phyloP scores from a whole-genome alignment of 1,140 invertebrate species.

The Dreissena polymorpha region DNA sequence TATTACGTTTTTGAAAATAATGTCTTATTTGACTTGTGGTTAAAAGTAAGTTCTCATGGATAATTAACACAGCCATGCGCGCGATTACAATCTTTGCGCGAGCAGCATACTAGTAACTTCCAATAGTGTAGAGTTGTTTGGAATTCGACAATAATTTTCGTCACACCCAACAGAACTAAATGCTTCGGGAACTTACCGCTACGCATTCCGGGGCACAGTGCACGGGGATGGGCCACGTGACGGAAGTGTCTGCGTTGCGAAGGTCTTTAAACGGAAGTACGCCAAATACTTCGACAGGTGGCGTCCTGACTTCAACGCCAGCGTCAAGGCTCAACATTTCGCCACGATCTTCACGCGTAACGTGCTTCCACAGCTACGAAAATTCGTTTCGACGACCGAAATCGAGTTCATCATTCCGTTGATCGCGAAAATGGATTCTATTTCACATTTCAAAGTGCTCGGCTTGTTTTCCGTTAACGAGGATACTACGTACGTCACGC shows the following conservation, averaged over 20 bases:
- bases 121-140: too few relatives aligned
- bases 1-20: too few relatives aligned
- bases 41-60: too few relatives aligned
- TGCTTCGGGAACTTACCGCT: conserved; percentile 1
- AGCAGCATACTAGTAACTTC: too few relatives aligned
- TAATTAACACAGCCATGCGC: too few relatives aligned
- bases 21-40: too few relatives aligned
- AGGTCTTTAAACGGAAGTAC: conserved; percentile 50
- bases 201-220: conserved; percentile 40
- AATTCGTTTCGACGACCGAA: conserved; percentile 16
- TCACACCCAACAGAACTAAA: too few relatives aligned
- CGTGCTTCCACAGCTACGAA: conserved; percentile 28
- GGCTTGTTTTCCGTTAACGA: too few relatives aligned
- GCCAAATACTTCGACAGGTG: conserved; percentile 47
- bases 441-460: conserved; percentile 55
- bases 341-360: conserved; percentile 27
- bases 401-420: conserved; percentile 49
- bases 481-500: too few relatives aligned
- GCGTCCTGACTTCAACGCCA: conserved; percentile 44
- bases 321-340: conserved; percentile 39
- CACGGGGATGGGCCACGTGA: conserved; percentile 39
- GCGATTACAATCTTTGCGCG: too few relatives aligned
- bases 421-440: conserved; percentile 42
- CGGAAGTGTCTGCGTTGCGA: conserved; percentile 44
- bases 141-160: too few relatives aligned